Percentiles rank a stretch among this genome's conserved stretches.
These are phyloP conservation scores for Drosophila burlai DNA, from an alignment of 1,140 invertebrate species.

Conservation along the genomic window DNA sequence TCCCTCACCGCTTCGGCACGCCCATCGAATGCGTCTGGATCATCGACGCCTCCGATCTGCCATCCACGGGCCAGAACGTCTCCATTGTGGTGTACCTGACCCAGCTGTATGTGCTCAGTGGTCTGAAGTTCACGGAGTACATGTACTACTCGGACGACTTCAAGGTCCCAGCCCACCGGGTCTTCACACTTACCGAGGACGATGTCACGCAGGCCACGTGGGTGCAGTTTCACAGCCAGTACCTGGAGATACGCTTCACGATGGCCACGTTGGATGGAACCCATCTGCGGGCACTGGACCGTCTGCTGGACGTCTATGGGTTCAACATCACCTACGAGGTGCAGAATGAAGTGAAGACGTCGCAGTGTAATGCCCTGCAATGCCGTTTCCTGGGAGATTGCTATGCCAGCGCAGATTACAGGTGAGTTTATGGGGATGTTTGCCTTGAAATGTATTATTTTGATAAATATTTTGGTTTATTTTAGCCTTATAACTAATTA, in stretches of 20 bases:
- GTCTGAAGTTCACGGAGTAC: conserved; percentile 93
- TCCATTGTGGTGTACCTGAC: conserved; percentile 94
- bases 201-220: conserved; percentile 89
- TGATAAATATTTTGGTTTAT: background rate
- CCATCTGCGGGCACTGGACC: conserved; percentile 92
- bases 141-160: conserved; percentile 91
- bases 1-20: conserved; percentile 91
- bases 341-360: conserved; percentile 85
- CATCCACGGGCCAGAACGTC: conserved; percentile 76
- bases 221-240: conserved; percentile 90
- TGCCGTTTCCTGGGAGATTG: conserved; percentile 95
- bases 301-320: conserved; percentile 93
- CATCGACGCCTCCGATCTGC: conserved; percentile 90
- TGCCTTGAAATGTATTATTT: background rate
- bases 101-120: conserved; percentile 93
- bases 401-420: conserved; percentile 89
- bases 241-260: conserved; percentile 91
- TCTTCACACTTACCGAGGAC: conserved; percentile 87
- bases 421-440: conserved; percentile 86
- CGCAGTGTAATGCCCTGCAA: conserved; percentile 90
- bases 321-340: conserved; percentile 97
- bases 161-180: conserved; percentile 87
- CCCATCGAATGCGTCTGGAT: conserved; percentile 95
- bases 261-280: conserved; percentile 91
- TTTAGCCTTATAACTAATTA: background rate